Evolutionary conservation across 2,888 invertebrate genomes (phyloP), one percentile per base, ranked within the genome.

Genomic region (Pristionchus arcanus): DNA sequence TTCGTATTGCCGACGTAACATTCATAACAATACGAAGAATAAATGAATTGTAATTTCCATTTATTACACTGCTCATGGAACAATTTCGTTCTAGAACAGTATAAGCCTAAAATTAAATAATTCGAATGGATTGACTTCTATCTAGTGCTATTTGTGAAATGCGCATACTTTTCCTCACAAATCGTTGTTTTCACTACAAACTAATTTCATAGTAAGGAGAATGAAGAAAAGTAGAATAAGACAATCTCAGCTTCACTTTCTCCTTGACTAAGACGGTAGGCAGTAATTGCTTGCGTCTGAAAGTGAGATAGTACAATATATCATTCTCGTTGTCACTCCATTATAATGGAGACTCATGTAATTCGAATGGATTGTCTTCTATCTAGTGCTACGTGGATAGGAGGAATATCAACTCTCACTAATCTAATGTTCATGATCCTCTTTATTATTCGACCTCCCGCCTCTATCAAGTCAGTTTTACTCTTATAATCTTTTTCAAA

Each of bases 221-320:
- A 63, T 63, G 25, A n/a, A n/a, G 3, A 63, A n/a, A 59, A 59
- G 19, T 59, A 59, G 3, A 59, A 59, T 5, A 11, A 21, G 11
- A 2, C 7, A 63, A 63, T 25, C n/a, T 63, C 25, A 25, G 25
- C 63, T 63, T 63, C n/a, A 1, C n/a, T 63, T n/a, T 63, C 63
- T n/a, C 59, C 59, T 7, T n/a, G 63, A 63, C n/a, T n/a, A 63
- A 63, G 63, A 25, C 63, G 63, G 63, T 63, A 2, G n/a, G 7
- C 63, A 63, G 25, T 63, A 63, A 63, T 63, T 63, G 63, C 63
- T 63, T 63, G 63, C 63, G 63, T 63, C 63, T 63, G 63, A 63
- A n/a, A 25, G 63, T 21, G 21, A 55, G 63, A 49, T 49, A 63
- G 63, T 63, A n/a, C 63, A 63, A 63, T 63, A 63, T 25, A n/a